Evolutionary conservation across 1,140 invertebrate genomes (phyloP), one percentile per base, ranked within the genome.

Genomic region (Heliconius congener): DNA sequence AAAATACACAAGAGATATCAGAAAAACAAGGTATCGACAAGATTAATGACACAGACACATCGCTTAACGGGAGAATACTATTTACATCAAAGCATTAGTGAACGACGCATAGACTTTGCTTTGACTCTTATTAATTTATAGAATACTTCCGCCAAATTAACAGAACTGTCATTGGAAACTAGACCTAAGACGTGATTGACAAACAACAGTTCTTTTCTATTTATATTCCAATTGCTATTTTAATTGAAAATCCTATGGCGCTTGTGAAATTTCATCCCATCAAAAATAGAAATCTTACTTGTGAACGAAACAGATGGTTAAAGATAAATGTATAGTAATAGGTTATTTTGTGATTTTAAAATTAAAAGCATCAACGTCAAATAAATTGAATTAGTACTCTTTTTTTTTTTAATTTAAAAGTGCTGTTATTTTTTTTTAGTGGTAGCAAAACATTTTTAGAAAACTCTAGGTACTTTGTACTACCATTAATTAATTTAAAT

Each of bases 11-110:
- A 71, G 83, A 82, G 77, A 85, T 82, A 82, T 85, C 83, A 83
- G 81, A 82, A 87, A 86, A 83, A 87, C 83, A 82, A 84, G 81
- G 82, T 80, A 82, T 87, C 84, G 88, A 91, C 88, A 91, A 91
- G 91, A 91, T 90, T 90, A 87, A 92, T 90, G 82, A 77, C 83
- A 60, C 19, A 57, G 50, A 39, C 73, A 70, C 75, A 77, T 81
- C 77, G 73, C 73, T 50, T 71, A 70, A 71, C 37, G 50, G 72
- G 55, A 72, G 66, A 57, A 60, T 71, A 66, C 73, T 82, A 81
- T 82, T 76, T 80, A 89, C 86, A 86, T 91, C 90, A 89, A 89
- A 85, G 85, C 80, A 70, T 84, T 72, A 81, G 86, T 79, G 13
- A 46, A 46, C 87, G 91, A 85, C 87, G 85, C 70, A 82, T 88